Evolutionary conservation across 2,888 invertebrate genomes (phyloP).

Genomic region (Xanthia icteritia): DNA sequence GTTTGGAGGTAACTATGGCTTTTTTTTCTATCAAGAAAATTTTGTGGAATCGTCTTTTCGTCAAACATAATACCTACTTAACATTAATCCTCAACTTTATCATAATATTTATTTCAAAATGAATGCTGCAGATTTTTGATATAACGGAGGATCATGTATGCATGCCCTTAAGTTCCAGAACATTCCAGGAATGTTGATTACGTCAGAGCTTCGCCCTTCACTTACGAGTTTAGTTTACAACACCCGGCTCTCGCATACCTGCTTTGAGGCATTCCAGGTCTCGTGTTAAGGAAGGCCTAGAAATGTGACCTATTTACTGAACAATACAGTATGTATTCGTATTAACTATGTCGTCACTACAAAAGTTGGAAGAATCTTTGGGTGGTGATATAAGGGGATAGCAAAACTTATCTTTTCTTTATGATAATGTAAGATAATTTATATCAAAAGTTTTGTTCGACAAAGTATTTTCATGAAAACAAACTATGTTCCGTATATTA

Average conservation of each 20-base stretch:
- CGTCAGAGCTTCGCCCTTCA: conserved; percentile 40
- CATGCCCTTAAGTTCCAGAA: conserved; percentile 29
- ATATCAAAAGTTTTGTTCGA: conserved; percentile 33
- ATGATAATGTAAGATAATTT: conserved; percentile 35
- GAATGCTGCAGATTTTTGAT: too few species aligned
- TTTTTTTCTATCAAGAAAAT: too few species aligned
- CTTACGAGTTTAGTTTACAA: conserved; percentile 25
- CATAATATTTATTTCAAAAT: too few species aligned
- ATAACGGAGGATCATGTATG: too few species aligned
- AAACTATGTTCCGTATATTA: not conserved
- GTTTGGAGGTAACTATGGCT: too few species aligned
- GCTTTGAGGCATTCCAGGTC: conserved; percentile 47
- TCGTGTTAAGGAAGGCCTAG: conserved; percentile 11
- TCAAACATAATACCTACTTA: too few species aligned
- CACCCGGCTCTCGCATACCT: conserved; percentile 41
- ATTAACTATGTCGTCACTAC: conserved; percentile 8
- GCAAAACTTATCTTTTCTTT: conserved; percentile 17
- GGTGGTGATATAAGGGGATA: conserved; percentile 20
- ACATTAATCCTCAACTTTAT: too few species aligned
- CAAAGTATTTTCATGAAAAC: not conserved
- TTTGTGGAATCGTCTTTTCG: too few species aligned
- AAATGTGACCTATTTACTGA: conserved; percentile 25
- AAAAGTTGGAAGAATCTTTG: conserved; percentile 9
- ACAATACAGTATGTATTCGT: conserved; percentile 6
- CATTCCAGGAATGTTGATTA: conserved; percentile 49